These are phyloP conservation scores for Mus minutoides DNA, from an alignment of 2,797 vertebrate species.

Conservation along the genomic window DNA sequence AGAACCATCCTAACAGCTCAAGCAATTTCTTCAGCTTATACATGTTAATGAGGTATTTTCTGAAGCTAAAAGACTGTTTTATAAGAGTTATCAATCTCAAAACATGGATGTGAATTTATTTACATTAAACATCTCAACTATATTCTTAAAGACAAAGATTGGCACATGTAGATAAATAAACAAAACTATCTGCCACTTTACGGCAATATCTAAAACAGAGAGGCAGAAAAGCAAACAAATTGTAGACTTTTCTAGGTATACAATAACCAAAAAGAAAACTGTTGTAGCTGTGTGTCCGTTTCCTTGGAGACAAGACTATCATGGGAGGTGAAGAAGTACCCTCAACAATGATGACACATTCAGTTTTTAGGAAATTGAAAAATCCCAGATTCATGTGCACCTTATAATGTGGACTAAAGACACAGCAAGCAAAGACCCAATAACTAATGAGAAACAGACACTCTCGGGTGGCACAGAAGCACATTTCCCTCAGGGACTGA, in stretches of 20 bases:
- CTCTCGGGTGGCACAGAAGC: no score
- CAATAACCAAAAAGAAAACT: constrained; percentile 7
- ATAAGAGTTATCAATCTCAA: constrained; percentile 47
- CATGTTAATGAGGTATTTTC: constrained; percentile 35
- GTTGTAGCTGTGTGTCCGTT: neutral
- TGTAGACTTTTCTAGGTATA: neutral
- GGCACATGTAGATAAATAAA: constrained; percentile 24
- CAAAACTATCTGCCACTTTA: constrained; percentile 6
- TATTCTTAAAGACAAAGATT: constrained; percentile 52
- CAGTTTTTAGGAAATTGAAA: constrained; percentile 15
- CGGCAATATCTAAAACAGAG: neutral
- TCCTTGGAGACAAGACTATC: neutral
- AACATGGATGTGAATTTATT: constrained; percentile 27
- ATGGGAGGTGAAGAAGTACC: neutral
- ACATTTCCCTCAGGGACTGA: neutral
- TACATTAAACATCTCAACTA: constrained; percentile 49
- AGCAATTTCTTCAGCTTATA: constrained; percentile 9
- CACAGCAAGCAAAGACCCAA: neutral
- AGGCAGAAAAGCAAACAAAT: constrained; percentile 2
- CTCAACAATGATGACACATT: neutral
- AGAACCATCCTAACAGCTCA: neutral
- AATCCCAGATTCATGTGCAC: neutral
- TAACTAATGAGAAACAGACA: constrained; percentile 49
- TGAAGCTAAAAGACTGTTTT: neutral
- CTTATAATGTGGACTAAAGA: constrained; percentile 17